Evolutionary conservation across 1,140 invertebrate species (phyloP).

Genomic region (Drosophila fuyamai): DNA sequence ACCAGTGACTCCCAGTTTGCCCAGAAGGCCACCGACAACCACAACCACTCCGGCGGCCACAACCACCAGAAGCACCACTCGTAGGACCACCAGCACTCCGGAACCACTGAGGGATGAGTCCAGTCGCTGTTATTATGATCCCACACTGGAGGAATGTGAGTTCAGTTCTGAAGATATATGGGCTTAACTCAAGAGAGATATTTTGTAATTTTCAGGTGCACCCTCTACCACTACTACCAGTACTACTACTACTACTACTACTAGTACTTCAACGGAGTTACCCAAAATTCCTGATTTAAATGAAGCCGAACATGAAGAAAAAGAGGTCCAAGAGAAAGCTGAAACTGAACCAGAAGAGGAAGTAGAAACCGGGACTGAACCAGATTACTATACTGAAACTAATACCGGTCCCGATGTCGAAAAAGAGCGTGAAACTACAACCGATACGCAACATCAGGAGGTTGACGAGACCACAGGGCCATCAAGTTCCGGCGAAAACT

Average conservation of each 20-base stretch:
- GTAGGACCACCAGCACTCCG: conserved; percentile 12
- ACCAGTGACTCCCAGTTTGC: neutral
- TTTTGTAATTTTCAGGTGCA: conserved; percentile 1
- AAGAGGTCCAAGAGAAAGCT: neutral
- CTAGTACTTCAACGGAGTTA: conserved; percentile 2
- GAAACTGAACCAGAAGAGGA: neutral
- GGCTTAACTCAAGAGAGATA: no score
- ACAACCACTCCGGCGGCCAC: neutral
- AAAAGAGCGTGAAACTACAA: neutral
- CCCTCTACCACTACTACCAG: conserved; percentile 11
- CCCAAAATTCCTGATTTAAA: conserved; percentile 6
- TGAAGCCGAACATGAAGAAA: neutral
- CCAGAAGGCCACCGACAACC: neutral
- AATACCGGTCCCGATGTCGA: neutral
- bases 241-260: neutral
- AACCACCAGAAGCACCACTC: conserved; percentile 1
- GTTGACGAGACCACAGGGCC: no score
- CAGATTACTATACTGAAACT: neutral
- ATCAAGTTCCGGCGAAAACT: neutral
- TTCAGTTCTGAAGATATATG: neutral
- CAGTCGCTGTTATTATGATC: conserved; percentile 52
- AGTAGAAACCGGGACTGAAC: neutral
- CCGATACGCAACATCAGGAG: no score
- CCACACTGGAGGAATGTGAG: conserved; percentile 55
- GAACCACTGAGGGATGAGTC: conserved; percentile 8